Conservation (phyloP, 30 jellyfish, hydroid and myxozoan species). For the Mastigias papua region DNA sequence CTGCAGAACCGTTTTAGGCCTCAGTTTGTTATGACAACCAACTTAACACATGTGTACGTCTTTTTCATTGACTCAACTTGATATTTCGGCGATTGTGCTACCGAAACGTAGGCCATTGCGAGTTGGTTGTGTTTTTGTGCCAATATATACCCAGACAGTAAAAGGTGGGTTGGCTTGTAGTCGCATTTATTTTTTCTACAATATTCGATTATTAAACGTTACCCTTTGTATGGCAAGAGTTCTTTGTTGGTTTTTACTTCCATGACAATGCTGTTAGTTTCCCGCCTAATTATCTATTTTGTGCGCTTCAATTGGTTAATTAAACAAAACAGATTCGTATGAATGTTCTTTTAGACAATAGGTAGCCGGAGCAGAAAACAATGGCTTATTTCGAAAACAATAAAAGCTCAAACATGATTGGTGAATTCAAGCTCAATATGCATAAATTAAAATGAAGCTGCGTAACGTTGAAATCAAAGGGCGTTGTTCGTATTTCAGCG, state of each 20-base stretch:
- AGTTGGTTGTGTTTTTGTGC: no score
- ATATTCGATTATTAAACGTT: not conserved
- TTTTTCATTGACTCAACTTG: no score
- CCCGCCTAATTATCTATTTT: slow-evolving; percentile 63
- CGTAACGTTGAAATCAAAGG: slow-evolving; percentile 84
- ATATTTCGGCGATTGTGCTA: no score
- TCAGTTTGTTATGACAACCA: no score
- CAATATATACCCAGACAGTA: no score
- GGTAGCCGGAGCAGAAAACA: not conserved
- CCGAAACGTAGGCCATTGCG: no score
- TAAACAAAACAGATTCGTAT: slow-evolving; percentile 22
- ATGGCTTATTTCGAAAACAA: not conserved
- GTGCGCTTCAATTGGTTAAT: slow-evolving; percentile 34
- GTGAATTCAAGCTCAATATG: slow-evolving; percentile 47
- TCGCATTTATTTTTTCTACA: no score
- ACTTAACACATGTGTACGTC: no score
- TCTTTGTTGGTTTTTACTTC: slow-evolving; percentile 5
- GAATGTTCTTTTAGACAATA: slow-evolving; percentile 13
- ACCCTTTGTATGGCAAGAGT: not conserved
- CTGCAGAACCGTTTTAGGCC: no score
- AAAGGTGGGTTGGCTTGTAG: no score
- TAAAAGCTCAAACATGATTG: slow-evolving; percentile 55
- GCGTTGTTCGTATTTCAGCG: slow-evolving; percentile 82
- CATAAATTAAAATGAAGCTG: slow-evolving; percentile 85
- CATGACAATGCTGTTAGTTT: slow-evolving; percentile 23